phyloP scores from a whole-genome alignment of 2,888 invertebrate species.

The Reticulitermes lucifugus region DNA sequence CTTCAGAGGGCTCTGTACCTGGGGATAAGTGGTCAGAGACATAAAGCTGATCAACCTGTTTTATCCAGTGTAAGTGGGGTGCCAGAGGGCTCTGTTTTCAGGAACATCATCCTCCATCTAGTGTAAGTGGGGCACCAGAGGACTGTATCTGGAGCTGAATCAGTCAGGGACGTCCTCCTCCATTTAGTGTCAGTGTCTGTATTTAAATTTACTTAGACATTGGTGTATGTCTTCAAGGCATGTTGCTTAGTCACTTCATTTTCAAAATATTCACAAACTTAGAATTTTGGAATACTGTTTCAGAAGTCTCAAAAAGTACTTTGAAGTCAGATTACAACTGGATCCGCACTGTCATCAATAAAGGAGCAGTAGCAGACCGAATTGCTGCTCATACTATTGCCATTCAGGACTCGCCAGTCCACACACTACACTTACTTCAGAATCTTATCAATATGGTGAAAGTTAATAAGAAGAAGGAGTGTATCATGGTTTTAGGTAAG shows the following conservation, averaged over 20 bases:
- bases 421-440: slow-evolving; percentile 77
- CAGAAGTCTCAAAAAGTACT: slow-evolving; percentile 69
- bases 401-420: slow-evolving; percentile 86
- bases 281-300: slow-evolving; percentile 45
- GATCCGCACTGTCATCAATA: slow-evolving; percentile 81
- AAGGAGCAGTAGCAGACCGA: slow-evolving; percentile 87
- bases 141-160: too few species aligned
- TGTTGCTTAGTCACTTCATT: neutral
- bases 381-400: slow-evolving; percentile 86
- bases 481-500: slow-evolving; percentile 69
- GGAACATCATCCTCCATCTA: too few species aligned
- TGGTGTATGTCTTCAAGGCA: neutral
- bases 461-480: slow-evolving; percentile 83
- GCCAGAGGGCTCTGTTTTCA: too few species aligned
- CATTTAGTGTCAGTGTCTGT: too few species aligned
- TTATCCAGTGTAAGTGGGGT: neutral
- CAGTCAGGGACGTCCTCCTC: too few species aligned
- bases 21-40: neutral
- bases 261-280: neutral
- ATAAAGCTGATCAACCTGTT: neutral
- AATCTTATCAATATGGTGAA: slow-evolving; percentile 81
- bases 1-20: too few species aligned
- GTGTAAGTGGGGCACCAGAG: too few species aligned
- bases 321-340: slow-evolving; percentile 76
- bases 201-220: too few species aligned